These are phyloP conservation scores for Aspidiotus rigidus DNA, from an alignment of 2,888 invertebrate genomes.

Conservation along the genomic window DNA sequence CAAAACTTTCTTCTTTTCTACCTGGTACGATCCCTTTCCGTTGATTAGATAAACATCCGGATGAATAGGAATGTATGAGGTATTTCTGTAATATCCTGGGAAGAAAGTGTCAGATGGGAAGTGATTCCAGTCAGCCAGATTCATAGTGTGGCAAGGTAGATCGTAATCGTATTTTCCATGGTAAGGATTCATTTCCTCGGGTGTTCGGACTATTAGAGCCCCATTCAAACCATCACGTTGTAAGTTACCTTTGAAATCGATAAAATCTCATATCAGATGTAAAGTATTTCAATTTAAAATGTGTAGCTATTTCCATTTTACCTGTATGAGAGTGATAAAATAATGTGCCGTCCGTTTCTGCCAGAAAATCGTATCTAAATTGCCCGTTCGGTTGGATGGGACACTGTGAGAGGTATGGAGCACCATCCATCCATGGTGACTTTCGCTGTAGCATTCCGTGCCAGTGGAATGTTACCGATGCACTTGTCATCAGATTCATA, in stretches of 20 bases:
- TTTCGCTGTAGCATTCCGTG: conserved; percentile 56
- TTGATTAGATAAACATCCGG: too few relatives aligned
- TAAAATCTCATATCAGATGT: too few relatives aligned
- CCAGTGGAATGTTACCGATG: conserved; percentile 66
- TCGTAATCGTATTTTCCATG: too few relatives aligned
- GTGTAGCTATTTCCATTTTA: conserved; percentile 38
- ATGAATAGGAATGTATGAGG: too few relatives aligned
- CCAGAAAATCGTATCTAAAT: conserved; percentile 63
- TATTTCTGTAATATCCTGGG: too few relatives aligned
- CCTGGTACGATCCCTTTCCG: too few relatives aligned
- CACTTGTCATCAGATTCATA: conserved; percentile 57
- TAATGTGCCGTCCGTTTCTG: conserved; percentile 58
- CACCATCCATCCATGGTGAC: conserved; percentile 66
- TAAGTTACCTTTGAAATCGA: conserved; percentile 46
- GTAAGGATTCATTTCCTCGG: too few relatives aligned
- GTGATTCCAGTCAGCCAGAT: too few relatives aligned
- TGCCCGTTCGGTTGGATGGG: conserved; percentile 58
- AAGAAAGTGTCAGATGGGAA: too few relatives aligned
- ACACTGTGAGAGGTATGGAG: conserved; percentile 65
- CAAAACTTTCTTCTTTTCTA: too few relatives aligned
- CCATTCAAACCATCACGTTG: conserved; percentile 55
- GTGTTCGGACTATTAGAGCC: conserved; percentile 43
- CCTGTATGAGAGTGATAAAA: conserved; percentile 63
- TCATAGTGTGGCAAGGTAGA: too few relatives aligned
- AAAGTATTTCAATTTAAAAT: too few relatives aligned